Percentiles rank a stretch among this genome's conserved stretches.
Evolutionary conservation across 2,113 vertebrate species (phyloP).

Genomic region (Turdus rufiventris): DNA sequence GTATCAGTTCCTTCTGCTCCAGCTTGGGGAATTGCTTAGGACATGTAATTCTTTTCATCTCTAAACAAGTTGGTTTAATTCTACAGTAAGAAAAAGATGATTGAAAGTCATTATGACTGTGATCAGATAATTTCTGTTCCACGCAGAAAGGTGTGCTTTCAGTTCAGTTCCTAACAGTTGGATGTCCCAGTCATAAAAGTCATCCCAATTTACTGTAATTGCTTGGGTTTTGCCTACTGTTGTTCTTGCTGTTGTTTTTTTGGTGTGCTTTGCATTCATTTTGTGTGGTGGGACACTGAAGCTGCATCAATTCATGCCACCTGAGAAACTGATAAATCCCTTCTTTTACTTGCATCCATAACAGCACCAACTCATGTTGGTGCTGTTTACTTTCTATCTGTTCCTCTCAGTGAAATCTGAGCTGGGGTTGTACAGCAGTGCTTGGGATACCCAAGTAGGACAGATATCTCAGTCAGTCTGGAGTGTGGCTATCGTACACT

Average conservation of each 20-base stretch:
- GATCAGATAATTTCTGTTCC: too few species aligned
- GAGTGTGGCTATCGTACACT: not conserved
- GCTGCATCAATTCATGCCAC: not conserved
- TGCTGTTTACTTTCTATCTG: not conserved
- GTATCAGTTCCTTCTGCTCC: not conserved
- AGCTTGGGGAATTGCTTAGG: not conserved
- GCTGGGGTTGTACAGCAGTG: not conserved
- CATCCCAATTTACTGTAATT: fast-evolving
- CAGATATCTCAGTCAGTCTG: not conserved
- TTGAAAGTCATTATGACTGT: not conserved
- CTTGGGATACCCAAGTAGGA: not conserved
- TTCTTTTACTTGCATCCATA: not conserved
- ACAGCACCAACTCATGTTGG: fast-evolving
- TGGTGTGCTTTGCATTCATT: not conserved
- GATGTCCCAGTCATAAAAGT: not conserved
- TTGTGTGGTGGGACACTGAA: not conserved
- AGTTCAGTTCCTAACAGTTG: not conserved
- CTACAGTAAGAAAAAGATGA: not conserved
- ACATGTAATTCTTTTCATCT: not conserved
- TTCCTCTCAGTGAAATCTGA: not conserved
- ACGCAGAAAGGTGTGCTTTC: not conserved
- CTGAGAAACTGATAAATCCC: not conserved
- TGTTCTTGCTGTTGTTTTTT: not conserved
- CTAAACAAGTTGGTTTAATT: not conserved
- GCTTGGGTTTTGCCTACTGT: fast-evolving